Evolutionary conservation across 2,113 vertebrate species (phyloP), one percentile per base, ranked within the genome.

Genomic region (Circaetus gallicus): DNA sequence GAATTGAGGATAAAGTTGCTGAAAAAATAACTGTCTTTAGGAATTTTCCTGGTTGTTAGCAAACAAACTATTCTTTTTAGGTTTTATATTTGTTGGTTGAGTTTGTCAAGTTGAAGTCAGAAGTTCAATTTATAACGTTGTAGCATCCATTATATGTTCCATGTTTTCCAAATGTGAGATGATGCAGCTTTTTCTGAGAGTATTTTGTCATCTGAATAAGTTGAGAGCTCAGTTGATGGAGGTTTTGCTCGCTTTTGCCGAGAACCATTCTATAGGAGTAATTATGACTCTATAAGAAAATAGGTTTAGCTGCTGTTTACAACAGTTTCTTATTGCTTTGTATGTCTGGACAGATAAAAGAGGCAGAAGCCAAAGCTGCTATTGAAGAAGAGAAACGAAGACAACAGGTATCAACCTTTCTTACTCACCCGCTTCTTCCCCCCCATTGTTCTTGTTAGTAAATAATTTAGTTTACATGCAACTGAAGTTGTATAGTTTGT

Each of bases 361-460:
- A 99, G 97, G 99, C 99, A 80, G 99, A 99, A 98, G 98, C 98
- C 62, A 98, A 95, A 97, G 99, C 98, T 21, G 98, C 97, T 63
- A 90, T 98, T 95, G 99, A 99, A 97, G 99, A 99, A 82, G 99
- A 99, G 97, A 99, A 98, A 79, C 98, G 97, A 96, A 98, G 98
- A 78, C 99, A 99, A 62, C 99, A 99, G 99, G 99, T 99, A 97
- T 65, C 71, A 55, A 12, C 11, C 16, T 69, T 76, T 56, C 12
- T 77, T 66, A 18, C 38, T 72, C 61, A 31, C 42, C 8, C 22
- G 2, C 25, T 36, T 87, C 28, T 6, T 62, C 17, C 63, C 13
- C 40, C 20, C 31, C 28, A 12, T 88, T 66, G 18, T 86, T 86
- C 22, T 55, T 66, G 11, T 80, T 86, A 66, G 29, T 73, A 95